Evolutionary conservation across 2,888 invertebrate species (phyloP), one percentile per base, ranked within the genome.

Genomic region (Ligdia adustata): DNA sequence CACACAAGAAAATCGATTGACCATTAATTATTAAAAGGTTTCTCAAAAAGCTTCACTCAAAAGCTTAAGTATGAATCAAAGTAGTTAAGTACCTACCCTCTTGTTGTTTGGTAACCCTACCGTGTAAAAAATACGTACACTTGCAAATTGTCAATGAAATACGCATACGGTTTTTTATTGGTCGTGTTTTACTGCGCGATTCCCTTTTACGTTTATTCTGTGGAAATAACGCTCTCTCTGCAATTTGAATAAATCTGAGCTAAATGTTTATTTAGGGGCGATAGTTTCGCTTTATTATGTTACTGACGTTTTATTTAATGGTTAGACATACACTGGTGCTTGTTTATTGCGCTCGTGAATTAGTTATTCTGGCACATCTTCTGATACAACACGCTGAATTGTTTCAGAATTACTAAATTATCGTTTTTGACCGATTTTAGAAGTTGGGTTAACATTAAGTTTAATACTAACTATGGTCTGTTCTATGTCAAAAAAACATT

Each of bases 61-160:
- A n/a, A n/a, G n/a, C n/a, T n/a, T 12, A 2, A 29, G 4, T 9
- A 9, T 5, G 1, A n/a, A n/a, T 12, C 11, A 4, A 20, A 16
- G 11, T 4, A 9, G n/a, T 1, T 9, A 1, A 7, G n/a, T 11
- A 11, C 5, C 5, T 12, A 1, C 13, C 4, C n/a, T n/a, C n/a
- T n/a, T n/a, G n/a, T n/a, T n/a, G n/a, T 12, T 18, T 34, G 28
- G 7, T 34, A 38, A 34, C 39, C 26, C 33, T 28, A 9, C 28
- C 15, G 11, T 12, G 9, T 34, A 27, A 46, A 45, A 40, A 31
- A 27, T 37, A 32, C 33, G 22, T 34, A 31, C 22, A 52, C 48
- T 49, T 46, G 55, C 51, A 53, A 53, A 58, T 53, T 38, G 52
- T 46, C 55, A 55, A 55, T 55, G 48, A 52, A 52, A 57, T 49